Conservation (phyloP, 2,888 invertebrate species). For the Acanthopleura granulata region DNA sequence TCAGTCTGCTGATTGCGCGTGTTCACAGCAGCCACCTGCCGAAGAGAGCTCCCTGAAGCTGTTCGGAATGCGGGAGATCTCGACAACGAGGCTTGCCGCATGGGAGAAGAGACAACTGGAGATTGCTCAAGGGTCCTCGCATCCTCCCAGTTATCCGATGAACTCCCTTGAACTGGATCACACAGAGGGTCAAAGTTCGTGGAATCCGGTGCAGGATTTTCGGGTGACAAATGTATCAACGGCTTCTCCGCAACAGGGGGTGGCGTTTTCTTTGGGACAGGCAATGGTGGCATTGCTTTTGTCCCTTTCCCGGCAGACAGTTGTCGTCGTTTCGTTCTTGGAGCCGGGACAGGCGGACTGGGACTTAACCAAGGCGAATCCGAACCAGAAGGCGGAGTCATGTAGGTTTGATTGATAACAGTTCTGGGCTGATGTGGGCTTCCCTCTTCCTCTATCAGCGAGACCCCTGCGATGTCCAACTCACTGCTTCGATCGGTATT, state of each 20-base stretch:
- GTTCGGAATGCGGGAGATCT: slow-evolving; percentile 3
- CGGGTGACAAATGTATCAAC: slow-evolving; percentile 3
- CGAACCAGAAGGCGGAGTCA: neutral
- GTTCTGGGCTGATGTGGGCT: neutral
- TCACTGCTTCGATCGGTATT: neutral
- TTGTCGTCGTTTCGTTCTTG: slow-evolving; percentile 14
- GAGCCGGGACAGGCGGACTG: neutral
- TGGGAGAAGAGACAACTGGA: neutral
- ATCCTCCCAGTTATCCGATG: neutral
- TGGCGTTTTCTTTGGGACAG: neutral
- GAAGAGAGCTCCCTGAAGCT: neutral
- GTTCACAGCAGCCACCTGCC: neutral
- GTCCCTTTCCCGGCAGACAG: neutral
- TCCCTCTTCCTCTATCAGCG: neutral
- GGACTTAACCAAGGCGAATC: neutral
- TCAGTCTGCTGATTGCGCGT: neutral
- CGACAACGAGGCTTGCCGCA: neutral
- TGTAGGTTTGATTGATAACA: neutral
- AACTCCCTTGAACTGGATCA: too few species aligned
- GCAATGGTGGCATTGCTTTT: neutral
- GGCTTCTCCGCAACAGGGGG: neutral
- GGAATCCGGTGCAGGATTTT: neutral
- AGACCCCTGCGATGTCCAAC: neutral
- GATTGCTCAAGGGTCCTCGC: neutral
- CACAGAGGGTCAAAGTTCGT: slow-evolving; percentile 4